Evolutionary conservation across 1,140 invertebrate species (phyloP), one percentile per base, ranked within the genome.

Genomic region (Halictus rubicundus): DNA sequence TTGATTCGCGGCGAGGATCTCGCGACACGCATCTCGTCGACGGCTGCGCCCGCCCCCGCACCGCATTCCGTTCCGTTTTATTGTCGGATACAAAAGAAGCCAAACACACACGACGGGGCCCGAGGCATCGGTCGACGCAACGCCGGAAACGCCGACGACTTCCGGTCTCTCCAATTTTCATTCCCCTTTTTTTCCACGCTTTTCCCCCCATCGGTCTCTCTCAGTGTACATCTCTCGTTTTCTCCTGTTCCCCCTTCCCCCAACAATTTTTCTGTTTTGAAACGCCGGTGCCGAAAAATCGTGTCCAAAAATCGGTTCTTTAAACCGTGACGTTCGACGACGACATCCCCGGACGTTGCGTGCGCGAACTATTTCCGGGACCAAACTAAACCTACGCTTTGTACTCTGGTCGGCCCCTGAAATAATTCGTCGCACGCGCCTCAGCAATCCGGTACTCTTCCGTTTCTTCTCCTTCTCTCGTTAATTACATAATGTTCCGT

Each of bases 351-450:
- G 46, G 37, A 76, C 42, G n/a, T 60, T 80, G 81, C 84, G 85
- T 87, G 80, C 80, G 77, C 83, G 83, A 89, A 92, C 81, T 90
- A 90, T 89, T 90, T 89, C 83, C 81, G 88, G 85, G 85, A 88
- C 87, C 90, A 92, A 92, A 89, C 91, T 92, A 92, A 91, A 90
- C 88, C 89, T 91, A 92, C 88, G 82, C 84, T 92, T 92, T 92
- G 90, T 92, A 92, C 91, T 92, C 88, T 91, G 89, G 86, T 92
- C 89, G 89, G 90, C 89, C 88, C 86, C 84, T 85, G 88, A 89
- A 91, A 90, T 91, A 91, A 91, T 91, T 89, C 87, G 77, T 76
- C 72, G 70, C 84, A 86, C 84, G 85, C 59, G 49, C 66, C 32
- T n/a, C 76, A 79, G 69, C 80, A 52, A 54, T 52, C 19, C 23